phyloP scores from a whole-genome alignment of 2,888 invertebrate genomes.

The Vesta saturnalis region DNA sequence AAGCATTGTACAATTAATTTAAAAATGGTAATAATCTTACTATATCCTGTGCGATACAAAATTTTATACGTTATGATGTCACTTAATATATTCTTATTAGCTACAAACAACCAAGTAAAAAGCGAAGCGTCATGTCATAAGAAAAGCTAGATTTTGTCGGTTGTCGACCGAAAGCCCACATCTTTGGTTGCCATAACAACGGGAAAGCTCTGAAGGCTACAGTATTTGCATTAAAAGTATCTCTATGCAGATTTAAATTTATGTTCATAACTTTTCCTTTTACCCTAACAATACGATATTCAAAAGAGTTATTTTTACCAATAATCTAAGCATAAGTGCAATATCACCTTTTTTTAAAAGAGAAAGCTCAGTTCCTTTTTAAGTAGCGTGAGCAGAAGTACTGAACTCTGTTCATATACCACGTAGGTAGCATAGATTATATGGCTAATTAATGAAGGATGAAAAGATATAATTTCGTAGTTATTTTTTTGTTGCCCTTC shows the following conservation, averaged over 20 bases:
- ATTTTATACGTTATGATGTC: too few relatives aligned
- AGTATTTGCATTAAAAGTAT: neutral
- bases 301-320: too few relatives aligned
- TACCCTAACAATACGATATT: too few relatives aligned
- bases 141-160: conserved; percentile 1
- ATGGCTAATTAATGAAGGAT: neutral
- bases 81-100: too few relatives aligned
- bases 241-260: neutral
- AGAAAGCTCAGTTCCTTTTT: too few relatives aligned
- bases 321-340: too few relatives aligned
- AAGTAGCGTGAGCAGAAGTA: too few relatives aligned
- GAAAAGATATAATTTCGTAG: conserved; percentile 15
- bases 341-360: too few relatives aligned
- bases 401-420: neutral
- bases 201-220: neutral
- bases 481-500: conserved; percentile 20
- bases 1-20: too few relatives aligned
- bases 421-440: neutral
- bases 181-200: neutral
- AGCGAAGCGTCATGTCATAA: neutral
- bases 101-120: neutral
- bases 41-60: too few relatives aligned
- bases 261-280: neutral
- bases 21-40: too few relatives aligned
- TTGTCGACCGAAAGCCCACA: neutral